These are phyloP conservation scores for Leptoteleia sp. DNA, from an alignment of 1,140 invertebrate species.

Conservation along the genomic window DNA sequence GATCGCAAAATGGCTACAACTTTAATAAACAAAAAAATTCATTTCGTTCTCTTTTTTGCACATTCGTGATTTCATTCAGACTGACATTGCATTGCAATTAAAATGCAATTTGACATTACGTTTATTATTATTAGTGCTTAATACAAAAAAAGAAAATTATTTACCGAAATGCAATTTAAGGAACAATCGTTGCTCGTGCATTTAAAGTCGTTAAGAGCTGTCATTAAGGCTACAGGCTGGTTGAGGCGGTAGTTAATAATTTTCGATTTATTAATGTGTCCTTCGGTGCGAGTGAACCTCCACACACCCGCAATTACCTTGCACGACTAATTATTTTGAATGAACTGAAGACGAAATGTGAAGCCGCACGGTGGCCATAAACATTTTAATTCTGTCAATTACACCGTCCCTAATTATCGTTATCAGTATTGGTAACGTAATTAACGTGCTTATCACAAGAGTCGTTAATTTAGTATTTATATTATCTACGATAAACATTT, in stretches of 20 bases:
- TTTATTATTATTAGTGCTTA: too few species aligned
- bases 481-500: too few species aligned
- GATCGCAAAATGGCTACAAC: too few species aligned
- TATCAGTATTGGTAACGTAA: conserved; percentile 27
- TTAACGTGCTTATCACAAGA: conserved; percentile 27
- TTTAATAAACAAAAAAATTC: too few species aligned
- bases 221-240: conserved; percentile 11
- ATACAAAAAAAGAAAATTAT: too few species aligned
- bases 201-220: conserved; percentile 13
- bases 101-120: too few species aligned
- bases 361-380: conserved; percentile 14
- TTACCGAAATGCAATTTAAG: too few species aligned
- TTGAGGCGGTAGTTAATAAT: conserved; percentile 12
- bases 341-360: conserved; percentile 30
- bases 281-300: conserved; percentile 8
- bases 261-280: conserved; percentile 41
- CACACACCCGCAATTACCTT: conserved; percentile 21
- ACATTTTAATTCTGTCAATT: conserved; percentile 36
- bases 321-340: conserved; percentile 45
- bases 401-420: conserved; percentile 20
- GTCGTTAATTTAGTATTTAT: conserved; percentile 13
- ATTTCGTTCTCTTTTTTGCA: too few species aligned
- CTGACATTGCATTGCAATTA: too few species aligned
- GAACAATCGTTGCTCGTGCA: not conserved
- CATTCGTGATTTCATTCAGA: too few species aligned